Evolutionary conservation across 2,888 invertebrate species (phyloP), one percentile per base, ranked within the genome.

Genomic region (Blastobasis lacticolella): DNA sequence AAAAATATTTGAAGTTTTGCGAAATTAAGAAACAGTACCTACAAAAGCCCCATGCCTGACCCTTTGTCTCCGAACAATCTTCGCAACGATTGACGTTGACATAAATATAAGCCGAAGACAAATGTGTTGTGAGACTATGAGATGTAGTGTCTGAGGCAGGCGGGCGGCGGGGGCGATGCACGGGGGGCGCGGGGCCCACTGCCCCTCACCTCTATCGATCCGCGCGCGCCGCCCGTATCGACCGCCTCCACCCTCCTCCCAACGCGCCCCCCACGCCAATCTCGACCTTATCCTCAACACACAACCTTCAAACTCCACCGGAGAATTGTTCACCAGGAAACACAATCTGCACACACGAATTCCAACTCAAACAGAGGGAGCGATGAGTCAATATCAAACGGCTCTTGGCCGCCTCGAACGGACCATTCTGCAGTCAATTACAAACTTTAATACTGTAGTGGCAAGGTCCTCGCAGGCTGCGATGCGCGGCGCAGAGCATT

Each of bases 171-270:
- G 65, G 65, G 64, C 69, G 70, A 68, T 69, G 73, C 73, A 71
- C 64, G 64, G 65, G 62, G 64, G 60, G 57, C 61, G 66, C 64
- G 43, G 67, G 72, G 36, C 48, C 48, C 42, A 41, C 23, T 23
- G 7, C 45, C 49, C 49, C 72, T 69, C 77, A 76, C 77, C 80
- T 78, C 75, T 79, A 88, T 88, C 76, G 83, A 83, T 78, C 82
- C 75, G 66, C 69, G 74, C 67, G 61, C 73, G 63, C 60, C 75
- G 72, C 75, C 81, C 75, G 72, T 84, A 84, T 84, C 86, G 85
- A 84, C 81, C 76, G 72, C 75, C 67, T 53, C 77, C 79, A 73
- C 76, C 79, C 75, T 67, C 70, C 67, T 56, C 69, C 68, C 68
- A 62, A 58, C 51, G 52, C 50, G 45, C 53, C 48, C 53, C 58